Conservation (phyloP, 2,797 vertebrate genomes). For the Halcyon smyrnensis region DNA sequence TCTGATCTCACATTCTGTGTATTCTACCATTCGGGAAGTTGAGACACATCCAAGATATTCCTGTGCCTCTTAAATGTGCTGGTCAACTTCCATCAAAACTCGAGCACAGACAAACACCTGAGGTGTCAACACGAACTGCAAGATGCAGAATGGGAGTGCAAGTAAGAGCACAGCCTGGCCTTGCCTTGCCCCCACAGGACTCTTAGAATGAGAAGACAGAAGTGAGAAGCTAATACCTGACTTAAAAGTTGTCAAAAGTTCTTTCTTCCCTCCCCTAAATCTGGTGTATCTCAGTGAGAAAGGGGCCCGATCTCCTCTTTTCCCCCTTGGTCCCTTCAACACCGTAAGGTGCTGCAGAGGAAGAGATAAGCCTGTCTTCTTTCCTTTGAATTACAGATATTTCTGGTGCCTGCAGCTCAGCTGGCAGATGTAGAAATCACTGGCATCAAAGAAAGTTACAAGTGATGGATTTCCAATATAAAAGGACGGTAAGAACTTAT, state of each 20-base stretch:
- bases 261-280: background rate
- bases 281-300: background rate
- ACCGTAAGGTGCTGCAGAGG: background rate
- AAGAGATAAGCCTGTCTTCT: background rate
- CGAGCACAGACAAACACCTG: rapidly evolving
- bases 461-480: background rate
- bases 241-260: background rate
- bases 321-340: background rate
- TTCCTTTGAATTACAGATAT: background rate
- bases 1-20: background rate
- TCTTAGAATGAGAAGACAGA: background rate
- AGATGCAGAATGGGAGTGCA: background rate
- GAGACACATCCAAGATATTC: background rate
- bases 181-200: background rate
- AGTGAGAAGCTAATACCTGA: background rate
- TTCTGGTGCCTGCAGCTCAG: background rate
- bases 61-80: rapidly evolving
- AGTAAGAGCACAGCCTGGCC: background rate
- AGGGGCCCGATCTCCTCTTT: background rate
- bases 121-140: background rate
- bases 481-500: background rate
- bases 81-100: background rate
- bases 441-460: background rate
- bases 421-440: background rate
- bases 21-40: background rate